Base-by-base conservation (phyloP, 1,140 invertebrate genomes). In the Batillaria attramentaria region DNA sequence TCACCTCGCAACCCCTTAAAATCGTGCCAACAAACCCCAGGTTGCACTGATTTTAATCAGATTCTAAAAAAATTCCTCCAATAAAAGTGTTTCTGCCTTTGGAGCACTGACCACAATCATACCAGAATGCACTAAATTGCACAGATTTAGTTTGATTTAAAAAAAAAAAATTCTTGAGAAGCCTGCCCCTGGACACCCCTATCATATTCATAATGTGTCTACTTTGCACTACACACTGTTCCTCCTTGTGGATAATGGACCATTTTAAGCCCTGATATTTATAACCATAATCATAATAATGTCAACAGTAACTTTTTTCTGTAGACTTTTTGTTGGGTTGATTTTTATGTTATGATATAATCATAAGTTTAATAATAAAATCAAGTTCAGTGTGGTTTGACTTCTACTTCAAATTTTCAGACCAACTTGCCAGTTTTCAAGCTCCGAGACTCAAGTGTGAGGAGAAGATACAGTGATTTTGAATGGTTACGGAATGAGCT, bases 401-500 rank as follows among this genome's bases (percentile, higher is more conserved):
- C 66, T 24, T 75, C 24, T n/a, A 16, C 41, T 80, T 33, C 69
- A 33, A 39, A 62, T 87, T 85, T 95, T 80, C 93, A 99, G 98
- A 99, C 98, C 84, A 99, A 99, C 92, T 93, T 99, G 86, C 99
- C 99, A 72, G 98, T 99, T 79, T 99, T 99, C 92, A 99, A 99
- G 94, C 95, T 99, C 16, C 99, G 99, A 93, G 98, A 99, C 90
- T 99, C 98, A 0, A 98, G 95, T 90, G 98, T 99, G 0, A 93
- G 99, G 86, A 93, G 99, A 89, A 93, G 99, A 91, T 99, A 99
- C 92, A 99, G 97, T 92, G 99, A 99, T 92, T 99, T 99, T 93
- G 98, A 99, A 93, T 99, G 99, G 99, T 92, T 99, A 66, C 94
- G 98, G 91, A 98, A 97, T 92, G 98, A 99, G 93, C 91, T 99